These are phyloP conservation scores for Neodiprion lecontei DNA, from an alignment of 1,140 invertebrate species.

Conservation along the genomic window DNA sequence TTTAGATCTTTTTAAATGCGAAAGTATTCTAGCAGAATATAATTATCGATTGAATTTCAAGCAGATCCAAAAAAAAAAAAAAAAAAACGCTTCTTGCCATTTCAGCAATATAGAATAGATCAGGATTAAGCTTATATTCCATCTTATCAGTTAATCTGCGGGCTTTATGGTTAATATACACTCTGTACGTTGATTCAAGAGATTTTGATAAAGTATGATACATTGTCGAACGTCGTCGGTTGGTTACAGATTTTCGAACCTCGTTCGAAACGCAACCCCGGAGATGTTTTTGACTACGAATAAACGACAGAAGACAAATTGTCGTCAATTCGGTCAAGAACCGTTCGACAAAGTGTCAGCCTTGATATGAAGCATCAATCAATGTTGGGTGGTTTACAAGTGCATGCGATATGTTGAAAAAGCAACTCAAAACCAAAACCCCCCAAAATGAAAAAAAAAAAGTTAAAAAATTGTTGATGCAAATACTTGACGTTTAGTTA, in stretches of 20 bases:
- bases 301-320: too few species aligned
- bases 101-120: too few species aligned
- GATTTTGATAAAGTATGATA: background rate
- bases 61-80: too few species aligned
- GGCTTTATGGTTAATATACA: background rate
- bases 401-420: conserved; percentile 2
- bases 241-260: background rate
- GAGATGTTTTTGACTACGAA: too few species aligned
- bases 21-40: too few species aligned
- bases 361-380: background rate
- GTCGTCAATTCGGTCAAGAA: background rate
- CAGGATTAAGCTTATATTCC: too few species aligned
- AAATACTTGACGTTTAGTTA: background rate
- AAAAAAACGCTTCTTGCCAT: too few species aligned
- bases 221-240: background rate
- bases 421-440: background rate
- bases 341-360: background rate
- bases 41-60: too few species aligned
- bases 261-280: too few species aligned
- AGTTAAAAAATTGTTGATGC: background rate
- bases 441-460: background rate
- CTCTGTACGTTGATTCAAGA: background rate
- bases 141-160: background rate
- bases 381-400: background rate
- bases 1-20: too few species aligned